phyloP scores from a whole-genome alignment of 2,888 invertebrate species.

The Altica lythri region DNA sequence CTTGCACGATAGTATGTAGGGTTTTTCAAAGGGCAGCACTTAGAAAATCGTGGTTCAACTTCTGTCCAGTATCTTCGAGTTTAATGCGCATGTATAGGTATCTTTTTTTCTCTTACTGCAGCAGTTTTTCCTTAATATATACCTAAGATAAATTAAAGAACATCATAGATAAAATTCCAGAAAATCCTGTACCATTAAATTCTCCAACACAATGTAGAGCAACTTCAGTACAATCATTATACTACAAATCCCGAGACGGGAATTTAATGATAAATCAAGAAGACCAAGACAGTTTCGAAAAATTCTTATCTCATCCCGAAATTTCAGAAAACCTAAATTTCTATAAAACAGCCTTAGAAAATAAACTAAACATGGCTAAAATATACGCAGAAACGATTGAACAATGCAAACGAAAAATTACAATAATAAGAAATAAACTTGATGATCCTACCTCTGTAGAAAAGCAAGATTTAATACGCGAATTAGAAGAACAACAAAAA shows the following conservation, averaged over 20 bases:
- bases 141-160: slow-evolving; percentile 25
- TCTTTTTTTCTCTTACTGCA: background rate
- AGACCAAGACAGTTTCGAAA: slow-evolving; percentile 16
- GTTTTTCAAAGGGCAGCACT: too few relatives aligned
- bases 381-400: slow-evolving; percentile 43
- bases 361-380: slow-evolving; percentile 47
- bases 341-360: slow-evolving; percentile 38
- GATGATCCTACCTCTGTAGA: slow-evolving; percentile 11
- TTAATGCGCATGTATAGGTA: too few relatives aligned
- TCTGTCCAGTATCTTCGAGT: too few relatives aligned
- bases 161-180: slow-evolving; percentile 32
- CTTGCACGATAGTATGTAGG: too few relatives aligned
- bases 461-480: slow-evolving; percentile 35
- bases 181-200: slow-evolving; percentile 20
- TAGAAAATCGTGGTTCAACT: too few relatives aligned
- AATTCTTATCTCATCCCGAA: slow-evolving; percentile 22
- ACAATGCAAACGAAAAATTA: slow-evolving; percentile 49
- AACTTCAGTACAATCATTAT: background rate
- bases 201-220: background rate
- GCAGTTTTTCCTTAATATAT: slow-evolving; percentile 13
- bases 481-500: slow-evolving; percentile 47
- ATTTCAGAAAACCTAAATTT: slow-evolving; percentile 27
- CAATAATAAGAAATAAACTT: slow-evolving; percentile 42
- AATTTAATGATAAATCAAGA: background rate
- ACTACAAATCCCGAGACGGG: background rate